Evolutionary conservation across 1,140 invertebrate genomes (phyloP), one percentile per base, ranked within the genome.

Genomic region (Drosophila funebris): DNA sequence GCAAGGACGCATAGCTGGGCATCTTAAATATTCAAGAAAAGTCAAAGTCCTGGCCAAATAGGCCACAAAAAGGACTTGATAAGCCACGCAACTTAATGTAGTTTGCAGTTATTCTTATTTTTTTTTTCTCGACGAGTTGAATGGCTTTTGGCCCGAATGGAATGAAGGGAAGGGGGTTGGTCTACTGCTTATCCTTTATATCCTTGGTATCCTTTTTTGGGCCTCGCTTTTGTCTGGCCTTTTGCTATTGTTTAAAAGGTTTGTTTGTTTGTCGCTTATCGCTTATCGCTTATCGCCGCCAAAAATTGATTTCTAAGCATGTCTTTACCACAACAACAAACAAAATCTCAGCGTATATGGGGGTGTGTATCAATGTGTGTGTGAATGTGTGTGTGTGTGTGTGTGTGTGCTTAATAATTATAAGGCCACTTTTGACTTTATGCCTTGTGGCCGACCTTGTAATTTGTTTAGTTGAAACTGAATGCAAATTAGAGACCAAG

Each of bases 231-330:
- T 84, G 82, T 83, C 72, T 79, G 80, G 56, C 37, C 27, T 64
- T 61, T 64, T 44, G 56, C 56, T 68, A 64, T 66, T 61, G 36
- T 63, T 66, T 13, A 24, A 11, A 57, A 48, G 63, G 50, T 56
- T 56, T 24, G 29, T n/a, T 13, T 18, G 39, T 58, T 53, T 33
- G 8, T 58, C 60, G 66, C 80, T 84, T 52, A 54, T 50, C 33
- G 61, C 37, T 46, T 56, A 46, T 52, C 63, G 52, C 24, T 66
- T 83, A 84, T 77, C 73, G 76, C 63, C 20, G 64, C 43, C 68
- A 41, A 54, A 80, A 84, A 87, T 84, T 84, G 82, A 87, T 87
- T 87, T 71, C 57, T 1, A 68, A 68, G 62, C 77, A 81, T 73
- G 71, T 41, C 37, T 24, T 27, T 48, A 20, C 13, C n/a, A 24